phyloP scores from a whole-genome alignment of 2,113 vertebrate genomes.

The Strix uralensis region DNA sequence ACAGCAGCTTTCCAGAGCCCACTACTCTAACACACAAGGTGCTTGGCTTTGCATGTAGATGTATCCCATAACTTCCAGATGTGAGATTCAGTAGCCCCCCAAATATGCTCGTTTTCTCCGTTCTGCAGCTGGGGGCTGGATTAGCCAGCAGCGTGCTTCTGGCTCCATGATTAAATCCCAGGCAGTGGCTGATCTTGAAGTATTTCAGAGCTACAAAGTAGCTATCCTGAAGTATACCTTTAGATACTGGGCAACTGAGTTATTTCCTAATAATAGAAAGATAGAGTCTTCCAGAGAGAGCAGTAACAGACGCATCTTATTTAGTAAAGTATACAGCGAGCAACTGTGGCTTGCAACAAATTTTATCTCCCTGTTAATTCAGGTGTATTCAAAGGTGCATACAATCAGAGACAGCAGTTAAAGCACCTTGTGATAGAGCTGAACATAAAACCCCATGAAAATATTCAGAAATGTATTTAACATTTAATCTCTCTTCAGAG shows the following conservation, averaged over 20 bases:
- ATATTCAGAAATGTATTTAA: background rate
- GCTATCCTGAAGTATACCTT: background rate
- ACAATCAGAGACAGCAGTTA: rapidly evolving
- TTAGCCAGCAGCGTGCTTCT: background rate
- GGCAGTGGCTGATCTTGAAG: background rate
- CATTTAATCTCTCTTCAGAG: background rate
- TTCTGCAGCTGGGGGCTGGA: background rate
- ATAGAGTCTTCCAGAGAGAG: background rate
- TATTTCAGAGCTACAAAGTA: background rate
- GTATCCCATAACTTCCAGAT: background rate
- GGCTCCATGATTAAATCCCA: background rate
- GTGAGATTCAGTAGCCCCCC: background rate
- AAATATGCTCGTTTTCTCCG: background rate
- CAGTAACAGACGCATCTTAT: background rate
- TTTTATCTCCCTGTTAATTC: background rate
- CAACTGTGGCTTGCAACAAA: background rate
- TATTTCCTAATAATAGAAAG: background rate
- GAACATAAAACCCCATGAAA: background rate
- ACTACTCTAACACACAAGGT: background rate
- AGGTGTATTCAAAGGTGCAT: background rate
- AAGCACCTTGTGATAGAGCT: background rate
- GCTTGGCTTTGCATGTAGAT: background rate
- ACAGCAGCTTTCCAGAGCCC: background rate
- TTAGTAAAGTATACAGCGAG: background rate
- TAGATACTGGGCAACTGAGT: background rate